A percentile compares a stretch with the other conserved stretches of the same genome.
phyloP scores from a whole-genome alignment of 2,888 invertebrate genomes.

The Acleris literana region DNA sequence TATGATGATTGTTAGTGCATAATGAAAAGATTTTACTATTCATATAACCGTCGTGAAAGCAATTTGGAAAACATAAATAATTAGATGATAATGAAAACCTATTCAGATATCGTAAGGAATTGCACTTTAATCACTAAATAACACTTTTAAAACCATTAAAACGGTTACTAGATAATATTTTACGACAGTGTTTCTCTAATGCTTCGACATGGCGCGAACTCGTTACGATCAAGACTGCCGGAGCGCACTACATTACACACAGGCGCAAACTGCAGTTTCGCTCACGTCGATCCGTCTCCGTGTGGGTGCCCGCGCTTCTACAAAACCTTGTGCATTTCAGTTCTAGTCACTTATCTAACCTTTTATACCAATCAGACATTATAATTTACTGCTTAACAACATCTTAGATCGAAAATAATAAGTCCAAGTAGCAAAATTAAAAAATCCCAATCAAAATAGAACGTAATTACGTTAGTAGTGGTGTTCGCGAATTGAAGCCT shows the following conservation, averaged over 20 bases:
- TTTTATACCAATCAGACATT: constrained; percentile 61
- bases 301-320: constrained; percentile 73
- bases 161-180: too few species aligned
- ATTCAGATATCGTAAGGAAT: not conserved
- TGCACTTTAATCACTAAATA: not conserved
- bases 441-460: constrained; percentile 48
- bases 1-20: too few species aligned
- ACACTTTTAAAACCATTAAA: not conserved
- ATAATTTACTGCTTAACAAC: constrained; percentile 45
- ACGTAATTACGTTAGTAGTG: constrained; percentile 42
- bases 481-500: constrained; percentile 47
- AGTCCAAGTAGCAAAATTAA: constrained; percentile 37
- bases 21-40: too few species aligned
- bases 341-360: constrained; percentile 69
- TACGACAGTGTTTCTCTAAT: constrained; percentile 7
- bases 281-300: constrained; percentile 52
- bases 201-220: constrained; percentile 13
- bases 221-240: constrained; percentile 51
- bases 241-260: constrained; percentile 63
- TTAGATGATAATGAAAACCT: too few species aligned
- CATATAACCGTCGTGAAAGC: too few species aligned
- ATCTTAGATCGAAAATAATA: constrained; percentile 36
- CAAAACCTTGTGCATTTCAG: constrained; percentile 75
- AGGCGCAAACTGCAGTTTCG: constrained; percentile 66
- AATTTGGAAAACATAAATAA: too few species aligned